Percentiles rank a stretch among this genome's conserved stretches.
Evolutionary conservation across 2,113 vertebrate species (phyloP).

Genomic region (Eolophus roseicapilla): DNA sequence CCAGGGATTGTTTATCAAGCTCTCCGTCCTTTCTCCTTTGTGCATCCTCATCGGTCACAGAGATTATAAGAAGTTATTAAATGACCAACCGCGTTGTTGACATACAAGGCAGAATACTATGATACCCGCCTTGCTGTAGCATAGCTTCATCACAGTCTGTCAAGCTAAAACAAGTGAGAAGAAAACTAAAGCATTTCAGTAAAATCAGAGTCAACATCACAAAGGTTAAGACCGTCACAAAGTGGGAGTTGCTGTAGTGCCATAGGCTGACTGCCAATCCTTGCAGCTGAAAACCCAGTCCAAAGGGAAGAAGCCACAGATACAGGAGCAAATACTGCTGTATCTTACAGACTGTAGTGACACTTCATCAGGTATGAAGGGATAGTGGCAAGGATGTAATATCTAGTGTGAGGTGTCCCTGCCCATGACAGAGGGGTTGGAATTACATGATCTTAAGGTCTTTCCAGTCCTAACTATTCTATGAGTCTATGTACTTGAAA

Average conservation of each 20-base stretch:
- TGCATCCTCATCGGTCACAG: background rate
- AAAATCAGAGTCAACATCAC: background rate
- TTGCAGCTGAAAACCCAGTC: background rate
- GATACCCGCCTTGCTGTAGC: background rate
- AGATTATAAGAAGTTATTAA: background rate
- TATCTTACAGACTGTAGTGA: background rate
- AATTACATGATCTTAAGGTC: background rate
- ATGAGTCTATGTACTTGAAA: background rate
- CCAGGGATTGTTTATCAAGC: background rate
- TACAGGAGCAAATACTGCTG: background rate
- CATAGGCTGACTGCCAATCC: background rate
- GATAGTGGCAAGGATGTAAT: background rate
- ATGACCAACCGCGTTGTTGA: background rate
- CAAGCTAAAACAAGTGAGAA: background rate
- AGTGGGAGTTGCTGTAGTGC: background rate
- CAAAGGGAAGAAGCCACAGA: background rate
- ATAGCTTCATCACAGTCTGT: background rate
- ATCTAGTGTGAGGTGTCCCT: background rate
- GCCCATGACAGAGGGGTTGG: background rate
- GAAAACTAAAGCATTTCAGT: background rate
- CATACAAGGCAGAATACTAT: background rate
- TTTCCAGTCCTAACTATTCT: background rate
- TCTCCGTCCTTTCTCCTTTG: background rate
- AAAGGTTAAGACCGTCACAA: background rate
- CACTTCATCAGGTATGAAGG: background rate